phyloP scores from a whole-genome alignment of 2,888 invertebrate species.

The Hydrotaea diabolus region DNA sequence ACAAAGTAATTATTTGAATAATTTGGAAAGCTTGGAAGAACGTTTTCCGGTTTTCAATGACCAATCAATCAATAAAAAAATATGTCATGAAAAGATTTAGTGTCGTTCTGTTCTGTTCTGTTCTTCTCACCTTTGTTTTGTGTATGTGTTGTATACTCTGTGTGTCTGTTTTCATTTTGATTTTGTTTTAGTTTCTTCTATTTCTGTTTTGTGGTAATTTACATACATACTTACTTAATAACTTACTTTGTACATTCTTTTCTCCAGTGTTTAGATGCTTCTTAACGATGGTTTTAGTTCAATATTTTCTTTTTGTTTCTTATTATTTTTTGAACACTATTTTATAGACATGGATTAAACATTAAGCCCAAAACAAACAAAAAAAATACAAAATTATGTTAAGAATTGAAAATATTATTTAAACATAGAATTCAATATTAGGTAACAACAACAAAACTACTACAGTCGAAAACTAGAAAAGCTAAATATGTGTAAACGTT shows the following conservation, averaged over 20 bases:
- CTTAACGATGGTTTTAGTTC: conserved; percentile 57
- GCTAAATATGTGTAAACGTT: not conserved
- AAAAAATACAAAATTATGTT: too few species aligned
- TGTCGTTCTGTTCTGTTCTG: conserved; percentile 53
- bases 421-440: conserved; percentile 44
- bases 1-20: not conserved
- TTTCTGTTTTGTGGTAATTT: conserved; percentile 44
- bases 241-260: not conserved
- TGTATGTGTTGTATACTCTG: conserved; percentile 23
- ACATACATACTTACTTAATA: conserved; percentile 18
- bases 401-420: not conserved
- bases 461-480: conserved; percentile 4
- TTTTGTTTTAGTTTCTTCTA: conserved; percentile 54
- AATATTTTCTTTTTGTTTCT: not conserved
- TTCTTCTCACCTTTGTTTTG: not conserved
- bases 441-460: conserved; percentile 30
- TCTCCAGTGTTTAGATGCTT: conserved; percentile 64
- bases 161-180: conserved; percentile 24
- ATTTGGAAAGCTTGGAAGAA: conserved; percentile 10
- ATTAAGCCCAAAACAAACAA: conserved; percentile 17
- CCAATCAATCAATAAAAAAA: conserved; percentile 55
- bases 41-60: conserved; percentile 48
- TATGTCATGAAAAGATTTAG: conserved; percentile 67
- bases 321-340: conserved; percentile 58
- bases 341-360: conserved; percentile 36